Conservation (phyloP, 2,113 vertebrate species). For the Haliaeetus leucogaster region DNA sequence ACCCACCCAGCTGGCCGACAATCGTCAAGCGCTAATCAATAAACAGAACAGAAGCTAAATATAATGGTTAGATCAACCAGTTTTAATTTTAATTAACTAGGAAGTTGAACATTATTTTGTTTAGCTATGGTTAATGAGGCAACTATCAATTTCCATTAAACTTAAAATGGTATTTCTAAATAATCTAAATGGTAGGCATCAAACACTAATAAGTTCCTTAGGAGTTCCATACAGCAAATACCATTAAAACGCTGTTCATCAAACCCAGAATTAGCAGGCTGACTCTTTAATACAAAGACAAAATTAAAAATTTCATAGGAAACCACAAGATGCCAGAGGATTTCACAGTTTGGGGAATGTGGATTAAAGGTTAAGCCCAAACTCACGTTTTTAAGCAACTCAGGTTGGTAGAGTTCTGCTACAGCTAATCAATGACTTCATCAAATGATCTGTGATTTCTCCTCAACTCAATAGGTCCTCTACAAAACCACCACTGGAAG, state of each 20-base stretch:
- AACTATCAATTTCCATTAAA: not conserved
- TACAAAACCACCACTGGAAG: not conserved
- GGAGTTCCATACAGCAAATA: not conserved
- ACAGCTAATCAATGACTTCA: not conserved
- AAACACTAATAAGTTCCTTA: not conserved
- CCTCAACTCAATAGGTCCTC: not conserved
- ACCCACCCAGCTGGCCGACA: not conserved
- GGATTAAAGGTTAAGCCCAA: not conserved
- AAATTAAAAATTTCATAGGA: not conserved
- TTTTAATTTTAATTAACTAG: not conserved
- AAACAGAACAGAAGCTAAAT: not conserved
- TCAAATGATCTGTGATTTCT: fast-evolving
- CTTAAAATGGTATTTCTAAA: not conserved
- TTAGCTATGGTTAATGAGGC: not conserved
- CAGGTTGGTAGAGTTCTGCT: not conserved
- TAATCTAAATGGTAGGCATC: not conserved
- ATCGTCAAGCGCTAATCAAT: not conserved
- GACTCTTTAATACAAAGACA: not conserved
- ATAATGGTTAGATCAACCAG: not conserved
- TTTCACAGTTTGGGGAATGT: not conserved
- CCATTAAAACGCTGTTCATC: not conserved
- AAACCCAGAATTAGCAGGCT: not conserved
- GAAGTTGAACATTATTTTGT: not conserved
- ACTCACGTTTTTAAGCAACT: not conserved
- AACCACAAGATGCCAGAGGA: not conserved